phyloP scores from a whole-genome alignment of 37 sponge, comb jelly and placozoan species.

The Chondrosia reniformis region DNA sequence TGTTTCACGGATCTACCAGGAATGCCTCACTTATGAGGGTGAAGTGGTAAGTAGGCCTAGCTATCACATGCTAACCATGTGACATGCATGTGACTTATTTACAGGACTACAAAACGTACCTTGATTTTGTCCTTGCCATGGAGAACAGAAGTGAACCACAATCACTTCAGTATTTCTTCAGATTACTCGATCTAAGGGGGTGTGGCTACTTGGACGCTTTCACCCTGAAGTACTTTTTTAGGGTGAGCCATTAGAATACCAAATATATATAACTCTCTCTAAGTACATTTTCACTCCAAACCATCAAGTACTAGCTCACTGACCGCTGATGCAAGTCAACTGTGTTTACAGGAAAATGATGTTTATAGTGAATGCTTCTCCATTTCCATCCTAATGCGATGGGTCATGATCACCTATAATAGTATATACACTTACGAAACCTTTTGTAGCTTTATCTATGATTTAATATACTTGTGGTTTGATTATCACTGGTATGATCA shows the following conservation, averaged over 20 bases:
- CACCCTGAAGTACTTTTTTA: constrained; percentile 89
- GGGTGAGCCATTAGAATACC: too few species aligned
- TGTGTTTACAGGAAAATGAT: neutral
- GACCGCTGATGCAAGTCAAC: neutral
- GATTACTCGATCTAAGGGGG: constrained; percentile 85
- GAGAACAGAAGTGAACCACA: constrained; percentile 91
- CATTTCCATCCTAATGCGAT: too few species aligned
- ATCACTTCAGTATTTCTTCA: constrained; percentile 91
- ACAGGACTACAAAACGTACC: constrained; percentile 95
- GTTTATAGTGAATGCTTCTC: too few species aligned
- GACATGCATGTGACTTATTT: neutral
- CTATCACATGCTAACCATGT: neutral
- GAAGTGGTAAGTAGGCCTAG: constrained; percentile 75
- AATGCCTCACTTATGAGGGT: constrained; percentile 98
- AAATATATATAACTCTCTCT: too few species aligned
- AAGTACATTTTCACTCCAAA: neutral
- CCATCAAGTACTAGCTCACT: neutral
- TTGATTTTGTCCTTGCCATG: constrained; percentile 97
- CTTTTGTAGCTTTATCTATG: neutral
- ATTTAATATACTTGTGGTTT: too few species aligned
- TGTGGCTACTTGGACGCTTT: constrained; percentile 74
- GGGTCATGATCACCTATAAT: too few species aligned
- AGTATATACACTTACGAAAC: neutral
- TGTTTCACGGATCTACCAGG: constrained; percentile 92
- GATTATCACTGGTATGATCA: too few species aligned